These are phyloP conservation scores for Apteryx owenii DNA, from an alignment of 2,113 vertebrate species.

Conservation along the genomic window DNA sequence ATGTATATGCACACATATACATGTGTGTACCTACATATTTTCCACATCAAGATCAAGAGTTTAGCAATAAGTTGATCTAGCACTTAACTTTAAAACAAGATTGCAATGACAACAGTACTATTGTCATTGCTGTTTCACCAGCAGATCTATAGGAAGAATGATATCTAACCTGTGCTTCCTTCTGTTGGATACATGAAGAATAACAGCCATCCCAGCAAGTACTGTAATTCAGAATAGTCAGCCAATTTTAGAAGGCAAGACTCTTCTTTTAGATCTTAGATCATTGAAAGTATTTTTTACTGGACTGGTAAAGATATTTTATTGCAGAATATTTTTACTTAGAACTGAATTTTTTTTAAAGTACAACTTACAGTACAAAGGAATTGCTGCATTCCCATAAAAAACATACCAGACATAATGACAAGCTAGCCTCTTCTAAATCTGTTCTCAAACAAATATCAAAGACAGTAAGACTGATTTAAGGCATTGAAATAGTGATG, in stretches of 20 bases:
- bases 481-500: not conserved
- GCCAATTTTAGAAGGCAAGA: not conserved
- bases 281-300: not conserved
- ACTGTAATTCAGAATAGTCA: not conserved
- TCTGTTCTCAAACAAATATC: not conserved
- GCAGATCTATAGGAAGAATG: not conserved
- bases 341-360: not conserved
- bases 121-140: not conserved
- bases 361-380: not conserved
- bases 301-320: not conserved
- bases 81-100: not conserved
- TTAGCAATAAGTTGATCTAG: not conserved
- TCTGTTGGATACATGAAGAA: slow-evolving; percentile 23
- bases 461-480: not conserved
- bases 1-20: fast-evolving
- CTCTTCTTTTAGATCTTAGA: not conserved
- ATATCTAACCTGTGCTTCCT: slow-evolving; percentile 33
- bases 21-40: not conserved
- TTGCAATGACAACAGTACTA: too few relatives aligned
- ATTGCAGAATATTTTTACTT: not conserved
- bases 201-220: not conserved
- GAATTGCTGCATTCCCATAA: not conserved
- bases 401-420: fast-evolving
- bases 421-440: not conserved
- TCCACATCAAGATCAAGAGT: not conserved